A percentile compares a stretch with the other conserved stretches of the same genome.
Conservation (phyloP, 2,888 invertebrate species). For the Leptopterna dolabrata region DNA sequence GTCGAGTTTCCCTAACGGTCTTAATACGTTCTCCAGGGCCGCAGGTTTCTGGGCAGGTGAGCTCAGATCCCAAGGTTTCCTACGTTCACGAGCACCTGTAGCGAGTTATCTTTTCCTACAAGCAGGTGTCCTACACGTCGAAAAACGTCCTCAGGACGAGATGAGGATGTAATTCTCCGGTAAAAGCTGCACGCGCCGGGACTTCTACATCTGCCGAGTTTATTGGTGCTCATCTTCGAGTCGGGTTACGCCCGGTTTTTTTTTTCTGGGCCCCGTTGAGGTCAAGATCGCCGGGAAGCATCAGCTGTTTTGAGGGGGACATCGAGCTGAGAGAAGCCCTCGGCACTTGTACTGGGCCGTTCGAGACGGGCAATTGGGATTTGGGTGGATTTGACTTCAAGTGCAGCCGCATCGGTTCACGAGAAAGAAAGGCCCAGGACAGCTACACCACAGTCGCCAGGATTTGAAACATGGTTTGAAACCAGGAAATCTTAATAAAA, state of each 20-base stretch:
- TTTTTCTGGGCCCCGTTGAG: neutral
- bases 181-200: neutral
- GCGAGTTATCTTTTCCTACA: neutral
- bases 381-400: no score
- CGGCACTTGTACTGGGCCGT: no score
- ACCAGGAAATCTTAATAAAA: no score
- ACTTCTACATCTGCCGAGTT: neutral
- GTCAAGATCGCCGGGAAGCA: no score
- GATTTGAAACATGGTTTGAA: no score
- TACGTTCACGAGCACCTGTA: conserved; percentile 3
- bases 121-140: neutral
- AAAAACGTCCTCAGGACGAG: neutral
- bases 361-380: no score
- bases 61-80: neutral
- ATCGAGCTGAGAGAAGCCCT: no score
- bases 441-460: no score
- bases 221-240: neutral
- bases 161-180: conserved; percentile 27
- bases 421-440: no score
- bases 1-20: neutral
- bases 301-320: no score
- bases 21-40: neutral
- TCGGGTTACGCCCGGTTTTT: neutral
- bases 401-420: no score
- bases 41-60: neutral